These are phyloP conservation scores for Prionace glauca DNA, from an alignment of 2,797 vertebrate species.

Conservation along the genomic window DNA sequence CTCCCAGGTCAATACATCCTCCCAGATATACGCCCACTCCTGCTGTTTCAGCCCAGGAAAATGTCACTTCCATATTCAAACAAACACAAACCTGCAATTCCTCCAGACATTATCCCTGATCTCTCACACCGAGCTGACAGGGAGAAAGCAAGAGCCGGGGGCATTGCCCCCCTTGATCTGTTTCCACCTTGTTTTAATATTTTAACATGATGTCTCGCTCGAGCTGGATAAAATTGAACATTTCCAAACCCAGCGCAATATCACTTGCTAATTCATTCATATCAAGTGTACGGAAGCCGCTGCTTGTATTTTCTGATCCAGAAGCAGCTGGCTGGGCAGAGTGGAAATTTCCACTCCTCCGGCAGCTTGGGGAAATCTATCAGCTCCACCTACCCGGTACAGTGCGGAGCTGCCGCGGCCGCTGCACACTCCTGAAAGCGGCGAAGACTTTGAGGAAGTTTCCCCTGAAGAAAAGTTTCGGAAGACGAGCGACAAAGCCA, in stretches of 20 bases:
- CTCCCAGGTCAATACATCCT: neutral
- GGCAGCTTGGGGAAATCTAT: too few relatives aligned
- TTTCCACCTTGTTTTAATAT: too few relatives aligned
- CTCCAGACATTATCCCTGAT: neutral
- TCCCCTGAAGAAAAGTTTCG: slow-evolving; percentile 44
- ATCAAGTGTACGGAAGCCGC: too few relatives aligned
- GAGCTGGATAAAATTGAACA: neutral
- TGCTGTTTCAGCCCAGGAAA: neutral
- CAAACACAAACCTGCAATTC: neutral
- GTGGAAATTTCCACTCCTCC: slow-evolving; percentile 33
- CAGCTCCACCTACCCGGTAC: neutral
- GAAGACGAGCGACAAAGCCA: slow-evolving; percentile 52
- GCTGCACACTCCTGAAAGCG: slow-evolving; percentile 42
- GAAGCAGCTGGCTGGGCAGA: neutral
- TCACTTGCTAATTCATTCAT: neutral
- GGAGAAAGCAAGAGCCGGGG: neutral
- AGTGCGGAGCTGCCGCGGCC: neutral
- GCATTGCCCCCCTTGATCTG: neutral
- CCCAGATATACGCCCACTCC: too few relatives aligned
- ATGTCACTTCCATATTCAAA: too few relatives aligned
- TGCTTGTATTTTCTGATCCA: too few relatives aligned
- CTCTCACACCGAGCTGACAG: neutral
- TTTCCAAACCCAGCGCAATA: neutral
- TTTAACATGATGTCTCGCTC: neutral
- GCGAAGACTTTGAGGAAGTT: slow-evolving; percentile 41